These are phyloP conservation scores for Sinocyclocheilus anophthalmus DNA, from an alignment of 2,113 vertebrate genomes.

Conservation along the genomic window DNA sequence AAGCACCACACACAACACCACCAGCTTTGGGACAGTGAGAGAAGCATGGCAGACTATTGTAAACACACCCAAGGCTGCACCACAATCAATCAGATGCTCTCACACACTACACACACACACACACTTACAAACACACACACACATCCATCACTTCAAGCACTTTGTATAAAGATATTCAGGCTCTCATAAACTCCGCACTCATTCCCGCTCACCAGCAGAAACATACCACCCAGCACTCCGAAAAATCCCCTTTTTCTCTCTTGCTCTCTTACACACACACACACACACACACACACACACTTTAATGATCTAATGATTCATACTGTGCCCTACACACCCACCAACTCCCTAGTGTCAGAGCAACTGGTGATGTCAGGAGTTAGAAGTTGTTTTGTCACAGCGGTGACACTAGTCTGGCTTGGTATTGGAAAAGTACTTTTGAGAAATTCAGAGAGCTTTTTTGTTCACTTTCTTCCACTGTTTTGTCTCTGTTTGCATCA, in stretches of 20 bases:
- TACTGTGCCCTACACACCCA: constrained; percentile 28
- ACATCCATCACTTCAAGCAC: constrained; percentile 30
- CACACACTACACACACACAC: background rate
- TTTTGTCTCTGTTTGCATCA: constrained; percentile 35
- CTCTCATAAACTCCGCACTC: constrained; percentile 31
- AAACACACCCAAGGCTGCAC: constrained; percentile 15
- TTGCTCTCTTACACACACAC: background rate
- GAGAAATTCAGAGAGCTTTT: background rate
- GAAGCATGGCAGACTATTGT: constrained; percentile 26
- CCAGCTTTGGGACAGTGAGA: constrained; percentile 22
- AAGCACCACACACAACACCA: constrained; percentile 11
- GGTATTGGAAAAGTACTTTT: background rate
- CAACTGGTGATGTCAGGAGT: constrained; percentile 29
- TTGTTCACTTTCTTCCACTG: constrained; percentile 30
- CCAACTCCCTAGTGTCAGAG: background rate
- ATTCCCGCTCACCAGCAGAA: constrained; percentile 32
- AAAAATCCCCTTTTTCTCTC: constrained; percentile 31
- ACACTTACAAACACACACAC: background rate
- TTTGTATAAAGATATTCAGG: constrained; percentile 42
- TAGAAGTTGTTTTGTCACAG: constrained; percentile 17
- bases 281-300: constrained; percentile 18
- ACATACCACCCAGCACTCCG: constrained; percentile 32
- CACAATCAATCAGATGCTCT: constrained; percentile 30
- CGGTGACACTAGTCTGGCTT: background rate
- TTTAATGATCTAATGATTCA: constrained; percentile 29